phyloP scores from a whole-genome alignment of 2,113 vertebrate genomes.

The Mirounga angustirostris region DNA sequence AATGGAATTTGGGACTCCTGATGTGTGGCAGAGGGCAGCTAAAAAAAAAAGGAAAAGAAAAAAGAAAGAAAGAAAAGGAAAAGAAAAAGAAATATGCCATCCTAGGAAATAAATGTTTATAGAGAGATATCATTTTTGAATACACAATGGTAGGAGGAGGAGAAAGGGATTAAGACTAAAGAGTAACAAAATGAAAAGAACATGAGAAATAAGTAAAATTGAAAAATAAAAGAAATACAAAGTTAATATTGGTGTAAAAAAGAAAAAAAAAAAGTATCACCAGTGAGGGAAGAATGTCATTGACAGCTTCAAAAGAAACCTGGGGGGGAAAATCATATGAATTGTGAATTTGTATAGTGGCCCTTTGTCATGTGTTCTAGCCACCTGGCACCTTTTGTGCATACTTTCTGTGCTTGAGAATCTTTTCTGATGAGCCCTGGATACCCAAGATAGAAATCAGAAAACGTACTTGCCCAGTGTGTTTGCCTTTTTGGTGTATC shows the following conservation, averaged over 20 bases:
- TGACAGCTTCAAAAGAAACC: neutral
- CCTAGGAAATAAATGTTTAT: neutral
- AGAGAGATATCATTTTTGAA: neutral
- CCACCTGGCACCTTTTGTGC: neutral
- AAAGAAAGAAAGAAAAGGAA: neutral
- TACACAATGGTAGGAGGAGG: neutral
- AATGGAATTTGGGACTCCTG: neutral
- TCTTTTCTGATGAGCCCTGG: neutral
- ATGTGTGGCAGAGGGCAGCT: constrained; percentile 1
- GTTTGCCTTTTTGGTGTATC: neutral
- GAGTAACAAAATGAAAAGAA: neutral
- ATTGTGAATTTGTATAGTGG: neutral
- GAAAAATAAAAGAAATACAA: neutral
- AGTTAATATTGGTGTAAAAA: neutral
- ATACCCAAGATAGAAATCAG: neutral
- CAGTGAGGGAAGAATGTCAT: neutral
- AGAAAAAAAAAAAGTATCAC: neutral
- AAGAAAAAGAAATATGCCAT: neutral
- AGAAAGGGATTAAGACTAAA: neutral
- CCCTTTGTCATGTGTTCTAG: neutral
- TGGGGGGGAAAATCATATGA: neutral
- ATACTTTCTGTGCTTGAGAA: neutral
- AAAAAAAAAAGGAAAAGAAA: neutral
- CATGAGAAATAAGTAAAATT: neutral
- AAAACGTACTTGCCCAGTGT: neutral